Conservation (phyloP, 1,140 invertebrate species). For the Hycleus phaleratus region DNA sequence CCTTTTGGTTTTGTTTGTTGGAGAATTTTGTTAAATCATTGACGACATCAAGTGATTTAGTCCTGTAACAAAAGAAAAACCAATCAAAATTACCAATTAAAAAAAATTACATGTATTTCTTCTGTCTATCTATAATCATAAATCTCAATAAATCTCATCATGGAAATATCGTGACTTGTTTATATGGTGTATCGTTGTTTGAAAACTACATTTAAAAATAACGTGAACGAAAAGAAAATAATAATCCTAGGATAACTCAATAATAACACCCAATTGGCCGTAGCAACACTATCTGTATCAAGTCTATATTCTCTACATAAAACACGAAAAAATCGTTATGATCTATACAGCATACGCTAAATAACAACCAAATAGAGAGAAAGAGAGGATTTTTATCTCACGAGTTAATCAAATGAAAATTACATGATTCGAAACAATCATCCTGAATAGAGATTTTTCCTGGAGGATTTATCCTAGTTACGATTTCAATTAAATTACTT, state of each 20-base stretch:
- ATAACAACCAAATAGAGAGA: too few relatives aligned
- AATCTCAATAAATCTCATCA: conserved; percentile 2
- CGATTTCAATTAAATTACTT: too few relatives aligned
- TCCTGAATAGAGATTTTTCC: conserved; percentile 8
- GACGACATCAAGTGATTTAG: background rate
- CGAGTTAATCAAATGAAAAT: too few relatives aligned
- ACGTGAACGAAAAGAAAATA: conserved; percentile 11
- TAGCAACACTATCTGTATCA: conserved; percentile 4
- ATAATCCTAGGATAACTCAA: conserved; percentile 13
- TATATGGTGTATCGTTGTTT: conserved; percentile 7
- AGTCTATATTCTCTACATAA: too few relatives aligned
- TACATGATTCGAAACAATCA: conserved; percentile 10
- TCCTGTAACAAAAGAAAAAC: background rate
- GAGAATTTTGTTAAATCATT: background rate
- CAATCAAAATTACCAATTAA: background rate
- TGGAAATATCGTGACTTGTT: conserved; percentile 10
- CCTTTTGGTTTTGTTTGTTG: background rate
- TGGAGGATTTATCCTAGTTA: conserved; percentile 6
- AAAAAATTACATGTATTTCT: too few relatives aligned
- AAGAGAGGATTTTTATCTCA: too few relatives aligned
- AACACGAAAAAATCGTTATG: too few relatives aligned
- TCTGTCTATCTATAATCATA: conserved; percentile 2
- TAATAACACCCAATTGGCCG: conserved; percentile 14
- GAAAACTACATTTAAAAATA: conserved; percentile 9
- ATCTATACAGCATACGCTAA: too few relatives aligned